Conservation (phyloP, 2,888 invertebrate species). For the Ophion slaviceki region DNA sequence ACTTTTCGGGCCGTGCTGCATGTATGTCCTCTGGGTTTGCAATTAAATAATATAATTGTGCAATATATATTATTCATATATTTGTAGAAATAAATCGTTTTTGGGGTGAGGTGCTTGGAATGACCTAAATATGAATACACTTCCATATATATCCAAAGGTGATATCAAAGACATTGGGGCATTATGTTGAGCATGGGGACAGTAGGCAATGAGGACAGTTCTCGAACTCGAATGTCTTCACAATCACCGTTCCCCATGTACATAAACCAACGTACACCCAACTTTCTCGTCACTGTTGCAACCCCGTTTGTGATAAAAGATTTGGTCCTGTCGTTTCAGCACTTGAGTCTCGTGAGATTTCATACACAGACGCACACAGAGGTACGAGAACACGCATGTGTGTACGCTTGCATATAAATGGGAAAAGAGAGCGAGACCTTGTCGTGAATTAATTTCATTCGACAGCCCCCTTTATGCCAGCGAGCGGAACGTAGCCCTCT, state of each 20-base stretch:
- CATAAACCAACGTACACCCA: no score
- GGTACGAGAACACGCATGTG: background rate
- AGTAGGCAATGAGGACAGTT: no score
- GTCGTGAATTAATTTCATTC: conserved; percentile 80
- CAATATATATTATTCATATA: no score
- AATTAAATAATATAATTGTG: no score
- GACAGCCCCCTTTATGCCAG: conserved; percentile 77
- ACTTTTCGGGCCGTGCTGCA: no score
- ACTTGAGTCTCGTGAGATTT: conserved; percentile 1
- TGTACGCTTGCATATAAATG: conserved; percentile 30
- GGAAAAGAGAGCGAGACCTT: conserved; percentile 71
- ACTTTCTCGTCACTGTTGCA: background rate
- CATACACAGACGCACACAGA: conserved; percentile 3
- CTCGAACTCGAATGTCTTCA: no score
- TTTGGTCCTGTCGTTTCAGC: conserved; percentile 28
- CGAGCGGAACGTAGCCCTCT: conserved; percentile 39
- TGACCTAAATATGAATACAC: background rate
- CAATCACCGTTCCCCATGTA: no score
- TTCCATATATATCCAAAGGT: background rate
- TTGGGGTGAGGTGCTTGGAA: no score
- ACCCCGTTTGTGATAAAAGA: background rate
- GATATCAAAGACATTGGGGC: background rate
- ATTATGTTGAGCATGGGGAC: no score
- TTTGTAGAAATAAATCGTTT: no score
- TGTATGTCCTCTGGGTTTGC: no score